Base-by-base conservation (phyloP, 2,888 invertebrate genomes). In the Serripes groenlandicus region DNA sequence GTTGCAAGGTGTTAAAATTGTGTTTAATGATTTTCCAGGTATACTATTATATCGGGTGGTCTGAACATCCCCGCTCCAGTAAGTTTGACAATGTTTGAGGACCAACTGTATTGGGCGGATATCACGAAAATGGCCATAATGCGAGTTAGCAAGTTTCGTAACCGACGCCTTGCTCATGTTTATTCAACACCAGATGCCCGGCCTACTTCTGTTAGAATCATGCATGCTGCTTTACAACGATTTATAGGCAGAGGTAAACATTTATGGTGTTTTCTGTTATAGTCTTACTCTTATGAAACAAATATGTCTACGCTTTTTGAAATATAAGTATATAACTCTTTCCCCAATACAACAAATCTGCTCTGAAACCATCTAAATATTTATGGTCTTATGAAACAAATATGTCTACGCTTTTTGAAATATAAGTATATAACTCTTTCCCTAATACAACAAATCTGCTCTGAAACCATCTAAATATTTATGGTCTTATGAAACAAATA, bases 31-130 rank as follows among this genome's bases (percentile, higher is more conserved):
- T 49, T 49, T 15, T 69, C 21, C 86, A 93, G 93, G 68, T 83
- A 87, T 4, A 90, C 89, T 2, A 89, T 94, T 4, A n/a, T 93
- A 9, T 88, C 91, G 2, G 93, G 93, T 23, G 91, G 92, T 26
- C 74, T 87, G 21, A 86, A 85, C 62, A 90, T 93, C 21, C 94
- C 94, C 0, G 89, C 91, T 1, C 92, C 93, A 0, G 81, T 91
- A 9, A 89, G 89, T 34, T 94, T 99, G 49, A 98, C 99, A 0
- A 95, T 99, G 9, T 99, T 99, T 94, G 99, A 99, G 94, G 98
- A 99, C 92, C 97, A 97, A 0, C 95, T 99, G 76, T 99, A 98
- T 95, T 99, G 99, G 98, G 99, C 99, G 0, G 99, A 99, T 94
- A 96, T 98, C 1, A 93, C 93, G 28, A 92, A 91, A 75, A 91